Percentiles rank a stretch among this genome's conserved stretches.
Conservation (phyloP, 2,113 vertebrate species). For the Penelope pileata region DNA sequence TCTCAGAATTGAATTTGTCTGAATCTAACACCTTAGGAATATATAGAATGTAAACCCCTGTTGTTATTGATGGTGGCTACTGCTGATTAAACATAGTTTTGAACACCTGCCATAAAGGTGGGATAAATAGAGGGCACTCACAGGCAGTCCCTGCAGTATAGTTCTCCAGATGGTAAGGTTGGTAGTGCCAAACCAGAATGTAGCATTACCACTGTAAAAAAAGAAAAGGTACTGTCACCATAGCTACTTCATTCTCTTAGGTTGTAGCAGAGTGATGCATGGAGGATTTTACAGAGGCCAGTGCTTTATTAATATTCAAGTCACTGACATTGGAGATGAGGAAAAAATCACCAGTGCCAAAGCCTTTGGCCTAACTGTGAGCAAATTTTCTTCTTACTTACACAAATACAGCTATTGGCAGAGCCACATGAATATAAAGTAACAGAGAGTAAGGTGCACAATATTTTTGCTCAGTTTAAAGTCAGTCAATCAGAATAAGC, state of each 20-base stretch:
- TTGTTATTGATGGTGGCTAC: not conserved
- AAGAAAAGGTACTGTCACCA: constrained; percentile 47
- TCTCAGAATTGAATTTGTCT: not conserved
- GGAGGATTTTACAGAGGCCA: not conserved
- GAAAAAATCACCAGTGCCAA: not conserved
- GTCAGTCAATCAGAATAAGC: not conserved
- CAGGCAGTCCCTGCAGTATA: not conserved
- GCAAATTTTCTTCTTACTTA: not conserved
- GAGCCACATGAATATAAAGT: not conserved
- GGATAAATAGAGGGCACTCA: not conserved
- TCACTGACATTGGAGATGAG: not conserved
- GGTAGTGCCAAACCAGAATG: not conserved
- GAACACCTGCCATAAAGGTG: not conserved
- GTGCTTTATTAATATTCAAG: constrained; percentile 36
- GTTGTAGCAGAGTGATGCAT: not conserved
- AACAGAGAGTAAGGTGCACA: not conserved
- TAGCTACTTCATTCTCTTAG: constrained; percentile 18
- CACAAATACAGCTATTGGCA: not conserved
- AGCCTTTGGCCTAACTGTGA: not conserved
- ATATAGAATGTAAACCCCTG: not conserved
- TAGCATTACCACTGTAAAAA: not conserved
- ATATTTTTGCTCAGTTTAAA: not conserved
- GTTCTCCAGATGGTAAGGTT: constrained; percentile 10
- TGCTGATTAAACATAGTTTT: not conserved
- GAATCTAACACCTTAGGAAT: not conserved